phyloP scores from a whole-genome alignment of 30 jellyfish, hydroid and myxozoan genomes.

The Calvadosia cruxmelitensis region DNA sequence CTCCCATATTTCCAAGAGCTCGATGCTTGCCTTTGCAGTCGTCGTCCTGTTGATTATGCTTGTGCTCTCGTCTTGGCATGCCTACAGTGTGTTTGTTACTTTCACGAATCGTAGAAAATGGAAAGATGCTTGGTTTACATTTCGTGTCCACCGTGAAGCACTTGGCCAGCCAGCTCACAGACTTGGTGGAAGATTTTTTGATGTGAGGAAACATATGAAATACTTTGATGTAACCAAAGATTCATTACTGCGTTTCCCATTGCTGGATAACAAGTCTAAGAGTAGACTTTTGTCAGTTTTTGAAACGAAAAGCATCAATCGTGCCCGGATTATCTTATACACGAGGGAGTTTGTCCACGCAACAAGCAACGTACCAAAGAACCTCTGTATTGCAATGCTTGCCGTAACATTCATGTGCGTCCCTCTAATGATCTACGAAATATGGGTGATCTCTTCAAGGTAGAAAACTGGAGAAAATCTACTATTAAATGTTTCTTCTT shows the following conservation, averaged over 20 bases:
- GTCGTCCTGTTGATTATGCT: slow-evolving; percentile 22
- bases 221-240: slow-evolving; percentile 64
- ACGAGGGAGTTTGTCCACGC: slow-evolving; percentile 10
- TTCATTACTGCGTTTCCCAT: slow-evolving; percentile 37
- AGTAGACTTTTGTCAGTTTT: slow-evolving; percentile 12
- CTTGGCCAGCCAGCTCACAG: slow-evolving; percentile 27
- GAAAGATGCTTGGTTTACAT: slow-evolving; percentile 58
- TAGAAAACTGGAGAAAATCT: background rate
- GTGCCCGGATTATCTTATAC: slow-evolving; percentile 70
- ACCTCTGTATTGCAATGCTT: background rate
- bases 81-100: slow-evolving; percentile 27
- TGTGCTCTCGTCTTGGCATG: slow-evolving; percentile 49
- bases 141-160: slow-evolving; percentile 23
- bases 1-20: slow-evolving; percentile 2
- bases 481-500: too few relatives aligned
- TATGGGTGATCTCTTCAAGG: background rate
- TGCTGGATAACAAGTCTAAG: slow-evolving; percentile 22
- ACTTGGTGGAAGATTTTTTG: slow-evolving; percentile 57
- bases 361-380: background rate
- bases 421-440: background rate
- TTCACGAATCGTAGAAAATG: slow-evolving; percentile 26
- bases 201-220: slow-evolving; percentile 48
- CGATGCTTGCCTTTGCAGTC: slow-evolving; percentile 9
- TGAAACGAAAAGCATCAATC: slow-evolving; percentile 22
- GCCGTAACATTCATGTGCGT: background rate